Base-by-base conservation (phyloP, 2,113 vertebrate genomes). In the Centrocercus urophasianus region DNA sequence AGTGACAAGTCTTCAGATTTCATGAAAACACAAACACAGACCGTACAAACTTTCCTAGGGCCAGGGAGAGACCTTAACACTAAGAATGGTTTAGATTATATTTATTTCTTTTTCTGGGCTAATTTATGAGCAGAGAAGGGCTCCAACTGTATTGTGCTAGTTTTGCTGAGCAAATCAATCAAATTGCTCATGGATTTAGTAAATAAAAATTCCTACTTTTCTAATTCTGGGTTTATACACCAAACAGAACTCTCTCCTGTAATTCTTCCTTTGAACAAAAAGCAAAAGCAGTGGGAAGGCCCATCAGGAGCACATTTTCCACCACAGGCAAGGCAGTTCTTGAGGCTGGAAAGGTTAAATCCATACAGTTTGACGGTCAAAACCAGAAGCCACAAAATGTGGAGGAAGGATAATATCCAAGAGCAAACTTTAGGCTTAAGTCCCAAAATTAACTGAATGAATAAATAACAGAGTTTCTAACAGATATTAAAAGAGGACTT, bases 161-260 rank as follows among this genome's bases (percentile, higher is more conserved):
- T 57, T 82, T 71, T 87, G 82, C 47, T 78, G 50, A 91, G 38
- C 32, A 74, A 91, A 89, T 82, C 50, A 28, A 84, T 69, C 74
- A 84, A 71, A 88, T 32, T n/a, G 34, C 38, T 81, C 30, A 77
- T 30, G 75, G 75, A 94, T 22, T 52, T 90, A 10, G 54, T 73
- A 88, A 90, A 88, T 11, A 54, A 79, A 85, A 56, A 69, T 79
- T 85, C 84, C 63, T 52, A 28, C 34, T 69, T 92, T 85, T 87
- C 71, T 32, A 75, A 24, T 86, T 83, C 16, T 76, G 66, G 25
- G 71, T 69, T 59, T 52, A 65, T 61, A 65, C 24, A 40, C 32
- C 40, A 90, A 93, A 80, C 32, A 83, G 43, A 85, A 79, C 40
- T 76, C 54, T 79, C 52, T 76, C 54, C 43, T 83, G 57, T 87